Evolutionary conservation across 92 coral and sea anemone genomes (phyloP), one percentile per base, ranked within the genome.

Genomic region (Palythoa grandiflora): DNA sequence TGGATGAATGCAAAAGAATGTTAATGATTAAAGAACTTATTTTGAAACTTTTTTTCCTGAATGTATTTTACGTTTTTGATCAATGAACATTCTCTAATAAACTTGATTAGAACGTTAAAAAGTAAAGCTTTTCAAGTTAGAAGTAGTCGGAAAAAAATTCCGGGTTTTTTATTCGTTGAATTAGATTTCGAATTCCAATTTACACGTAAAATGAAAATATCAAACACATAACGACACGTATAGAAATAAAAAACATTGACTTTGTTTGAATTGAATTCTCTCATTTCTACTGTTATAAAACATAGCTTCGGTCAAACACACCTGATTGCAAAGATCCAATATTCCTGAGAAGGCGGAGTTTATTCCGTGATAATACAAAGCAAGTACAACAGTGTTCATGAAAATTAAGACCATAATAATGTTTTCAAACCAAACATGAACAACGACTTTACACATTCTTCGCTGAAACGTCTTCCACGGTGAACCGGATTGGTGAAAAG

Each of bases 381-480:
- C 95, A 6, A 94, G 95, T 0, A 92, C 95, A 38, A 94, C 87
- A 38, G 97, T 94, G 88, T 94, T 94, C 89, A 94, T 50, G 88
- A 94, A 77, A 73, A 94, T 94, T 47, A 94, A 81, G 1, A 91
- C 92, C 44, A 94, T 92, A 3, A 94, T 86, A 28, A 93, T 71
- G 6, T 79, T 90, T 75, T 94, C 95, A 87, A 94, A 94, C 59
- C 88, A 80, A n/a, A 88, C 90, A 65, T 87, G 90, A 77, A 87
- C 80, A n/a, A 90, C 79, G 54, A 90, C 84, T 81, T 83, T 77
- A 53, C 88, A 79, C 52, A 90, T 54, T 72, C 71, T 68, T 3
- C 38, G 44, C 51, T 90, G 77, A 57, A 85, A 74, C 14, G 70
- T 77, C 19, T 75, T 71, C 61, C 91, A 84, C 20, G 37, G 50